A percentile compares a stretch with the other conserved stretches of the same genome.
Evolutionary conservation across 1,140 invertebrate genomes (phyloP).

Genomic region (Episyrphus balteatus): DNA sequence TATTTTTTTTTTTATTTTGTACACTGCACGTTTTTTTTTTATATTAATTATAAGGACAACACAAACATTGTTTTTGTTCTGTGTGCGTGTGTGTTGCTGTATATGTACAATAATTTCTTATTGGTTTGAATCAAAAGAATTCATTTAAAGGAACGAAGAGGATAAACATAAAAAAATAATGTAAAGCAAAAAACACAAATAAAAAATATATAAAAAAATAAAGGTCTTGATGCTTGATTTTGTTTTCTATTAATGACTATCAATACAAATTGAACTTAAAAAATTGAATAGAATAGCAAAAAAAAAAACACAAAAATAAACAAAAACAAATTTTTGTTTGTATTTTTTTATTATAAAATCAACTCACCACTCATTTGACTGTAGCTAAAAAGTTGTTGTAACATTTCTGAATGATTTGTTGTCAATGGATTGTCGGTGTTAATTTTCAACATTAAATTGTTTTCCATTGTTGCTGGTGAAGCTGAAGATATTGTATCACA

Average conservation of each 20-base stretch:
- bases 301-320: no score
- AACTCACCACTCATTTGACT: slow-evolving; percentile 33
- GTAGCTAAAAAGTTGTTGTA: slow-evolving; percentile 27
- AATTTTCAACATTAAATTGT: slow-evolving; percentile 3
- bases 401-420: slow-evolving; percentile 8
- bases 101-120: background rate
- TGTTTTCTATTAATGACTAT: background rate
- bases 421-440: slow-evolving; percentile 21
- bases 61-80: no score
- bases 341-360: no score
- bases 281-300: background rate
- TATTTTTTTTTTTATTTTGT: no score
- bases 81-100: no score
- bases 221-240: background rate
- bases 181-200: background rate
- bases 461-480: background rate
- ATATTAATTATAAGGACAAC: no score
- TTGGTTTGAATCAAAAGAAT: background rate
- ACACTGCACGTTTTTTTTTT: no score
- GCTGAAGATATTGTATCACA: slow-evolving; percentile 15
- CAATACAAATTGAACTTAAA: background rate
- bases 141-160: background rate
- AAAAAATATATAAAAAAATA: no score
- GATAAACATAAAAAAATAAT: background rate
- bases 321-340: no score